Evolutionary conservation across 2,797 vertebrate species (phyloP), one percentile per base, ranked within the genome.

Genomic region (Meda fulgida): DNA sequence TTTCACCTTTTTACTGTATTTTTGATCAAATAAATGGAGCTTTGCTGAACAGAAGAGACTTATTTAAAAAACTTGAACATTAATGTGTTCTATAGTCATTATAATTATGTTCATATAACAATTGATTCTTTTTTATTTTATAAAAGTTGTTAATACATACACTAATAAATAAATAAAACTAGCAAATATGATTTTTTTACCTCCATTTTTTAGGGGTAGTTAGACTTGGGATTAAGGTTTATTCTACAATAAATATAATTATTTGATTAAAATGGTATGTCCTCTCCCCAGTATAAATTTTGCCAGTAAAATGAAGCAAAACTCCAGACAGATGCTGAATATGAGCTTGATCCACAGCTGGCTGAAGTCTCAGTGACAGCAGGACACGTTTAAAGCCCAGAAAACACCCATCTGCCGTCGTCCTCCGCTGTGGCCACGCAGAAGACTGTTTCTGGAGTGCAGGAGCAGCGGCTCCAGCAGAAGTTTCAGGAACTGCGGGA

Each of bases 401-500:
- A 38, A 21, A 67, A 67, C 63, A 80, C 31, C 36, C 51, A 51
- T 3, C 40, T 38, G 46, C 43, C 36, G 60, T 69, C 79, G 10
- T 26, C 48, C 84, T 86, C 90, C 91, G 89, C 83, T 89, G 89
- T n/a, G n/a, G n/a, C n/a, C n/a, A n/a, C n/a, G n/a, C 92, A 93
- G 92, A 92, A 92, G 82, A 89, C 91, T n/a, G n/a, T n/a, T n/a
- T 91, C 89, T 93, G 31, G 31, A 31, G 31, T 31, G 31, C n/a
- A 31, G 31, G 34, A 34, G 34, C 34, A 34, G 34, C 34, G 34
- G 34, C 34, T 94, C 93, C 90, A 88, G 87, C 89, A 86, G 90
- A 85, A 84, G 88, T 91, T 89, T 90, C 89, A 90, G 89, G n/a
- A n/a, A n/a, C n/a, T n/a, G n/a, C n/a, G n/a, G n/a, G n/a, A n/a